phyloP scores from a whole-genome alignment of 2,888 invertebrate genomes.

The Rhamphomyia laevipes region DNA sequence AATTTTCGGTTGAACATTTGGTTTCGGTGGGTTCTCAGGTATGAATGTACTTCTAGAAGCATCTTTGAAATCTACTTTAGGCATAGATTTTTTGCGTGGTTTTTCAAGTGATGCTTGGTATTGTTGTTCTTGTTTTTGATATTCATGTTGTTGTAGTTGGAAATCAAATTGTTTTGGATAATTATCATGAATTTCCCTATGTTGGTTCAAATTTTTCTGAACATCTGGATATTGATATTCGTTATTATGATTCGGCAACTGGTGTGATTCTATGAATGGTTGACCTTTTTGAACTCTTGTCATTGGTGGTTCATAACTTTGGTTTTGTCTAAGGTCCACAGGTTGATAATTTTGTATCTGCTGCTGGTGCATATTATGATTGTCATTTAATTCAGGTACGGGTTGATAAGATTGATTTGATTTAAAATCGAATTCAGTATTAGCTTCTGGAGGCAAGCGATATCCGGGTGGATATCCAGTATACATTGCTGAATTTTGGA shows the following conservation, averaged over 20 bases:
- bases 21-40: background rate
- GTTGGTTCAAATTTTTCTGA: background rate
- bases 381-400: background rate
- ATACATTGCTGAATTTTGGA: background rate
- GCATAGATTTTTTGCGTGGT: background rate
- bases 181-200: background rate
- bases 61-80: background rate
- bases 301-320: background rate
- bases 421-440: background rate
- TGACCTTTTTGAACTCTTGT: background rate
- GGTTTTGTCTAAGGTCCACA: background rate
- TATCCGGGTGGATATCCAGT: background rate
- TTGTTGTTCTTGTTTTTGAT: background rate
- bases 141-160: background rate
- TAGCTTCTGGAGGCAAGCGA: background rate
- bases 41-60: background rate
- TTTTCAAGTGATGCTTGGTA: background rate
- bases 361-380: background rate
- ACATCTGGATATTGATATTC: background rate
- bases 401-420: background rate
- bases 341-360: background rate
- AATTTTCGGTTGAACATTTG: background rate
- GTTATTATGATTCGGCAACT: background rate
- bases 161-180: background rate
- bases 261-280: background rate